phyloP scores from a whole-genome alignment of 2,888 invertebrate genomes.

The Sepiola atlantica region DNA sequence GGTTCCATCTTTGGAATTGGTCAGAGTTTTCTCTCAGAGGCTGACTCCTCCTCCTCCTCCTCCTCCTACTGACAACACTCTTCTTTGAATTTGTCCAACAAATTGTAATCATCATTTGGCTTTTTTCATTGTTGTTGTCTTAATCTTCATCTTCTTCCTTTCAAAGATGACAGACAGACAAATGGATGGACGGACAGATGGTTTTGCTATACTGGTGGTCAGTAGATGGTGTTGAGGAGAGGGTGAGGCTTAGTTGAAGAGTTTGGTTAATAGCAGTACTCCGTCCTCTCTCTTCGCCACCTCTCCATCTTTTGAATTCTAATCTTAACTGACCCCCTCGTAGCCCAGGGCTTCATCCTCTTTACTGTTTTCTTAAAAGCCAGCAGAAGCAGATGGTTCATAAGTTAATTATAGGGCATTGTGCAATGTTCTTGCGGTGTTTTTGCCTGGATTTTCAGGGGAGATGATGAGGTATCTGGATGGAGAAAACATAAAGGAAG shows the following conservation, averaged over 20 bases:
- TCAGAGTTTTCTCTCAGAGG: neutral
- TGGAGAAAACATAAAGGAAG: neutral
- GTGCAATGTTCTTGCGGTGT: constrained; percentile 32
- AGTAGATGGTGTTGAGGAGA: neutral
- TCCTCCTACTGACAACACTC: neutral
- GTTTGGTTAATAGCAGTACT: neutral
- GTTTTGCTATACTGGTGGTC: constrained; percentile 16
- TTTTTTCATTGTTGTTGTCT: neutral
- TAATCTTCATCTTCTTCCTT: neutral
- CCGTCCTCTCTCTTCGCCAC: neutral
- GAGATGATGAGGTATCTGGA: neutral
- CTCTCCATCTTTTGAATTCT: neutral
- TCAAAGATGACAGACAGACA: constrained; percentile 32
- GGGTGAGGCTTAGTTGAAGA: neutral
- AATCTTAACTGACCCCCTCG: constrained; percentile 32
- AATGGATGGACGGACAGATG: constrained; percentile 12
- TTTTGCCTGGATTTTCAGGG: neutral
- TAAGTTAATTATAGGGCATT: neutral
- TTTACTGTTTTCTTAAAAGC: constrained; percentile 8
- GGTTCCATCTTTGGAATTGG: constrained; percentile 32
- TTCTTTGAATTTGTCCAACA: neutral
- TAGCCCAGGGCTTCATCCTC: neutral
- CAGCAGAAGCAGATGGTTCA: constrained; percentile 19
- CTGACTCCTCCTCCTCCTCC: neutral
- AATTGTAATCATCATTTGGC: constrained; percentile 22